These are phyloP conservation scores for Nematolebias whitei DNA, from an alignment of 2,113 vertebrate species.

Conservation along the genomic window DNA sequence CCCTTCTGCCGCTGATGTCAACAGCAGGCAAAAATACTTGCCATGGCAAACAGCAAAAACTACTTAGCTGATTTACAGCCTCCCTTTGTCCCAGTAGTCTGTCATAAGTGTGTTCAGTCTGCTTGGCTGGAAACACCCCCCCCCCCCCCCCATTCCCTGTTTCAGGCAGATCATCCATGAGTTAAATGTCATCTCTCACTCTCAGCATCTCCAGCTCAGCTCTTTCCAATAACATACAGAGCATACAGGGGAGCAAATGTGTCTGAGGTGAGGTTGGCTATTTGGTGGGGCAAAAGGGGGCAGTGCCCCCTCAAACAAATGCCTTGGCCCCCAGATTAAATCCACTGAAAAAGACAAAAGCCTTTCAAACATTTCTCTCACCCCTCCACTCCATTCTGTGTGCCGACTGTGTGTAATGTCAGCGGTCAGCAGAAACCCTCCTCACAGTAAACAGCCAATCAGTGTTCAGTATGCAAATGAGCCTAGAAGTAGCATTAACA, in stretches of 20 bases:
- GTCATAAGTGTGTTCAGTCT: conserved; percentile 54
- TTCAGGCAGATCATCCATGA: conserved; percentile 55
- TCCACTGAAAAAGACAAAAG: too few species aligned
- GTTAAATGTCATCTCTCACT: conserved; percentile 62
- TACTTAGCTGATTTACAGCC: conserved; percentile 60
- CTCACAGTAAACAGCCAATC: too few species aligned
- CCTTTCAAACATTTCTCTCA: too few species aligned
- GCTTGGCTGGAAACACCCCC: conserved; percentile 52
- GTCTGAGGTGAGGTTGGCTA: too few species aligned
- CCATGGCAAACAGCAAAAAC: conserved; percentile 59
- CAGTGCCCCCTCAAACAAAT: too few species aligned
- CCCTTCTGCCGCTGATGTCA: conserved; percentile 55
- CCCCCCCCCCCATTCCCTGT: conserved; percentile 8
- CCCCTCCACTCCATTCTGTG: too few species aligned
- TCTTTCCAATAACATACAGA: conserved; percentile 52
- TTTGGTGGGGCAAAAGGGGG: too few species aligned
- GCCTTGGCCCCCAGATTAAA: too few species aligned
- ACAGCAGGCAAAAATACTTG: conserved; percentile 30
- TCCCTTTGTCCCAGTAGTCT: conserved; percentile 49
- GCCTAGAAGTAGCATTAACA: too few species aligned
- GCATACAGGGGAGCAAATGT: conserved; percentile 58
- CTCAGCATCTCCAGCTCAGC: conserved; percentile 25
- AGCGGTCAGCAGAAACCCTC: too few species aligned
- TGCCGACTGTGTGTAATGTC: too few species aligned
- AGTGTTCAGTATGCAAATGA: too few species aligned